Conservation (phyloP, 2,888 invertebrate genomes). For the Ectropis crepuscularia region DNA sequence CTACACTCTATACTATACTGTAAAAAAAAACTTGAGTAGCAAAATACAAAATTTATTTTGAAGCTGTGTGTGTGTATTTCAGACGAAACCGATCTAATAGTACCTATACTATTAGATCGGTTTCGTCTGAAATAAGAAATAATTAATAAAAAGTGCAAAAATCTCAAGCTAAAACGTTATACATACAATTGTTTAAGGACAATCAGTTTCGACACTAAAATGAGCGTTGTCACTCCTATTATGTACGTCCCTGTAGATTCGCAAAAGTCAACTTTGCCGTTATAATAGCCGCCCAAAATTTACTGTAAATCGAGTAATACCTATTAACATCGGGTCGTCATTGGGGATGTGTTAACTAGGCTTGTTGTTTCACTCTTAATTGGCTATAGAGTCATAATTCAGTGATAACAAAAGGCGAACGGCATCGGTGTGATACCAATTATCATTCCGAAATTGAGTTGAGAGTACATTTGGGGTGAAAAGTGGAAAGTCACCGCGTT, state of each 20-base stretch:
- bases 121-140: too few relatives aligned
- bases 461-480: conserved; percentile 38
- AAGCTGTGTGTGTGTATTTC: too few relatives aligned
- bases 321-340: conserved; percentile 44
- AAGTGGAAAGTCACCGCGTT: conserved; percentile 10
- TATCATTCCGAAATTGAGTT: conserved; percentile 73
- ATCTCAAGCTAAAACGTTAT: too few relatives aligned
- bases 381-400: conserved; percentile 70
- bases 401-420: conserved; percentile 69
- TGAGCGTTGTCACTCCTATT: conserved; percentile 5
- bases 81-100: too few relatives aligned
- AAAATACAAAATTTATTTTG: too few relatives aligned
- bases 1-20: too few relatives aligned
- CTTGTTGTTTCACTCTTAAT: conserved; percentile 65
- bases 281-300: conserved; percentile 28
- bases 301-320: conserved; percentile 34
- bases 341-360: conserved; percentile 51
- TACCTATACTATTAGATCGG: too few relatives aligned
- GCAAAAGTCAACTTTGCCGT: conserved; percentile 12
- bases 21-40: too few relatives aligned
- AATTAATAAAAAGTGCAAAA: too few relatives aligned
- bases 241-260: conserved; percentile 14
- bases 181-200: too few relatives aligned
- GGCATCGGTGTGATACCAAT: conserved; percentile 73
- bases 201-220: conserved; percentile 1